Evolutionary conservation across 2,797 vertebrate genomes (phyloP).

Genomic region (Spinibarbus caldwelli): DNA sequence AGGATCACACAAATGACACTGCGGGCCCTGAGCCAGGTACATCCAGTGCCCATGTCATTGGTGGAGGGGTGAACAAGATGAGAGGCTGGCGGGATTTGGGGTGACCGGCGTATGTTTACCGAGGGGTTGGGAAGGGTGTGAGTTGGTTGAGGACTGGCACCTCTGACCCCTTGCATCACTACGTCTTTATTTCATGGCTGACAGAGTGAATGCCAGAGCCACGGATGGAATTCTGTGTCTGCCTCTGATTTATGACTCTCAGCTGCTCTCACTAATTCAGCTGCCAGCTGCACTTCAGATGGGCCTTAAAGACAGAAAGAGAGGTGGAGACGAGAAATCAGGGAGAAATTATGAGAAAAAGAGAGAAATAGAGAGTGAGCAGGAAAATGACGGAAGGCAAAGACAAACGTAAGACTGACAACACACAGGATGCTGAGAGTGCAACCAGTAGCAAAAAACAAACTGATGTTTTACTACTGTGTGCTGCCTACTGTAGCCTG

Average conservation of each 20-base stretch:
- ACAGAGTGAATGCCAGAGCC: slow-evolving; percentile 88
- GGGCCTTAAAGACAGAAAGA: slow-evolving; percentile 72
- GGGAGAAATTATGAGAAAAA: slow-evolving; percentile 54
- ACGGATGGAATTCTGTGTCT: slow-evolving; percentile 81
- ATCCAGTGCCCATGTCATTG: slow-evolving; percentile 58
- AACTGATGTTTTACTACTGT: not conserved
- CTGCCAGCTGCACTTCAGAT: slow-evolving; percentile 84
- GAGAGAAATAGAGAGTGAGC: slow-evolving; percentile 48
- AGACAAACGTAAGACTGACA: not conserved
- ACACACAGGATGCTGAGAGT: not conserved
- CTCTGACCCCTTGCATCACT: slow-evolving; percentile 86
- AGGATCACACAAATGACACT: slow-evolving; percentile 68
- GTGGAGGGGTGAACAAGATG: slow-evolving; percentile 1
- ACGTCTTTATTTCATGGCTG: slow-evolving; percentile 96
- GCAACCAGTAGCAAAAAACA: not conserved
- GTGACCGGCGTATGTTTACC: slow-evolving; percentile 46
- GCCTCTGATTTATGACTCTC: slow-evolving; percentile 90
- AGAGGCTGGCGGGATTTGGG: not conserved
- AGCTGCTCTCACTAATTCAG: slow-evolving; percentile 85
- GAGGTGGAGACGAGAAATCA: slow-evolving; percentile 54
- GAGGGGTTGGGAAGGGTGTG: slow-evolving; percentile 43
- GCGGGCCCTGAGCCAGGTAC: slow-evolving; percentile 59
- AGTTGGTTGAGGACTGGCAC: slow-evolving; percentile 65
- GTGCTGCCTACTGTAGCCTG: not conserved
- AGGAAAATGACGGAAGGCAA: slow-evolving; percentile 60